phyloP scores from a whole-genome alignment of 37 sponge, comb jelly and placozoan species.

The Sycon ciliatum region DNA sequence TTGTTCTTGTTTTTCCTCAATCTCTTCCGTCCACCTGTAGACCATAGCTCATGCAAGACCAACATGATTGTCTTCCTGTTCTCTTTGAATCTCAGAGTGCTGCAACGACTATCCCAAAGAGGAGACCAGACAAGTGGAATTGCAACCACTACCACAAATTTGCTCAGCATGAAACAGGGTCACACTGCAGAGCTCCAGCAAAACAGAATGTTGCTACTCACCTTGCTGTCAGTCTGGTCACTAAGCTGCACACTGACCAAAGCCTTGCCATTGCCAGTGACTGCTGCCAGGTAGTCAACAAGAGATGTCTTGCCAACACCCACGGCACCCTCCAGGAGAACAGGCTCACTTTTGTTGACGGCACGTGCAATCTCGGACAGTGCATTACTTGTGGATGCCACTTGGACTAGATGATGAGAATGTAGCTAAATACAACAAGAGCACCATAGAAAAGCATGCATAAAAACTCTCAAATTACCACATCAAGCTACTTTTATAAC shows the following conservation, averaged over 20 bases:
- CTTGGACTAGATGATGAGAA: not conserved
- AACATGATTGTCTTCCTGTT: no score
- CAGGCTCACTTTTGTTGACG: not conserved
- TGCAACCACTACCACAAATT: no score
- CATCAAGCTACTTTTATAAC: no score
- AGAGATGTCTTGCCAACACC: slow-evolving; percentile 29
- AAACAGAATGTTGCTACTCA: not conserved
- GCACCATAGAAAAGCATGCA: not conserved
- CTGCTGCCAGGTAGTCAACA: slow-evolving; percentile 15
- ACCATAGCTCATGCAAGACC: no score
- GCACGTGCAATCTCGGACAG: slow-evolving; percentile 20
- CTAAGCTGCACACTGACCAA: slow-evolving; percentile 25
- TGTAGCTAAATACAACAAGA: no score
- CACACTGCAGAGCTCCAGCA: not conserved
- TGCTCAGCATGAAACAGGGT: no score
- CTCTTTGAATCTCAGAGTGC: no score
- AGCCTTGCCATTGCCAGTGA: slow-evolving; percentile 1
- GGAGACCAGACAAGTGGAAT: no score
- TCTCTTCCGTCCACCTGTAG: no score
- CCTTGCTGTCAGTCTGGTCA: slow-evolving; percentile 38
- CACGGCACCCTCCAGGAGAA: slow-evolving; percentile 26
- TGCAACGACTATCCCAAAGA: no score
- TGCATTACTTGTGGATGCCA: not conserved
- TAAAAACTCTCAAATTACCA: no score
- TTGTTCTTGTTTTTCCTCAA: no score